These are phyloP conservation scores for Botrylloides violaceus DNA, from an alignment of 23 tunicate species.

Conservation along the genomic window DNA sequence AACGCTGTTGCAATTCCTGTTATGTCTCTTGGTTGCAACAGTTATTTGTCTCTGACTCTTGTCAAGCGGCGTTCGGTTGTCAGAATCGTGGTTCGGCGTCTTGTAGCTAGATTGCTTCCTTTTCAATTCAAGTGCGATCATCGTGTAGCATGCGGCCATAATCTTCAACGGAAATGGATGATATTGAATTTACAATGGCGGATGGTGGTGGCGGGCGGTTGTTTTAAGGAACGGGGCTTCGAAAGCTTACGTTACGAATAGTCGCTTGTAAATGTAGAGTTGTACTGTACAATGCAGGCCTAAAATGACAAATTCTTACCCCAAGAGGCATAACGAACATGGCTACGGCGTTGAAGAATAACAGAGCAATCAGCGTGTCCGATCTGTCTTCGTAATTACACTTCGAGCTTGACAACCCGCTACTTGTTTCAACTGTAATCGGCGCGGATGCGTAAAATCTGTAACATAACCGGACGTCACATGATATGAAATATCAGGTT, in stretches of 20 bases:
- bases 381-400: conserved; percentile 41
- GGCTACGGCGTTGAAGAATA: conserved; percentile 33
- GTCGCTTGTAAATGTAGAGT: not conserved
- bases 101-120: not conserved
- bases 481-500: not conserved
- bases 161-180: conserved; percentile 24
- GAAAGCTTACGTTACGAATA: no score
- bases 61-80: not conserved
- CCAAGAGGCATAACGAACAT: conserved; percentile 45
- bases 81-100: not conserved
- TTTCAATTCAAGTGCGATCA: conserved; percentile 34
- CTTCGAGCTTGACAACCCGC: not conserved
- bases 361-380: conserved; percentile 13
- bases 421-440: not conserved
- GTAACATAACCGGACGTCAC: not conserved
- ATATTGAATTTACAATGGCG: not conserved
- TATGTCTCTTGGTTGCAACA: conserved; percentile 14
- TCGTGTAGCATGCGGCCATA: conserved; percentile 63
- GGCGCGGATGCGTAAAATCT: not conserved
- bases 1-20: conserved; percentile 52
- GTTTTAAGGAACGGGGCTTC: no score
- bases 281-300: no score
- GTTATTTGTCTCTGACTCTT: not conserved
- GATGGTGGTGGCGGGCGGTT: no score
- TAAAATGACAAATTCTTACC: conserved; percentile 23